Conservation (phyloP, 2,888 invertebrate species). For the Lomographa bimaculata region DNA sequence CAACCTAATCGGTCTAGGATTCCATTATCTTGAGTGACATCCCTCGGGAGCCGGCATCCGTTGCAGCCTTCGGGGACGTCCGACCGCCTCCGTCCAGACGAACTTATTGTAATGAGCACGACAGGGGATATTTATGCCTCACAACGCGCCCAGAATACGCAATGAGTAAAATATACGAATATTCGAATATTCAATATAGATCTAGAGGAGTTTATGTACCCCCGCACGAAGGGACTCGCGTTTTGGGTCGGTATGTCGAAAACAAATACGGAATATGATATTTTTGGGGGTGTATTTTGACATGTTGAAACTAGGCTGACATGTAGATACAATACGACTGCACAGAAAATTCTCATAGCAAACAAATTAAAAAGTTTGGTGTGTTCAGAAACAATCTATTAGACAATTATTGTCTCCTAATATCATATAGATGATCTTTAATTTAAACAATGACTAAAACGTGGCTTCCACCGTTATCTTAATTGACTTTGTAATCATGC, state of each 20-base stretch:
- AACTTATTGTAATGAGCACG: constrained; percentile 79
- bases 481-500: too few relatives aligned
- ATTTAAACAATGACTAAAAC: too few relatives aligned
- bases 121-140: constrained; percentile 79
- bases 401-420: too few relatives aligned
- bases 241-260: constrained; percentile 9
- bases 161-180: constrained; percentile 52
- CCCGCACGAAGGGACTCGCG: constrained; percentile 10
- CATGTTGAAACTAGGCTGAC: neutral
- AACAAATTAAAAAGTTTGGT: too few relatives aligned
- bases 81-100: constrained; percentile 43
- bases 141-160: constrained; percentile 73
- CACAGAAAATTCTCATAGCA: too few relatives aligned
- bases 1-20: constrained; percentile 60
- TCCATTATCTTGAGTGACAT: constrained; percentile 73
- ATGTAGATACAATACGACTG: too few relatives aligned
- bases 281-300: constrained; percentile 7
- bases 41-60: constrained; percentile 68
- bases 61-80: constrained; percentile 62
- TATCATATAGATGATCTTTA: too few relatives aligned
- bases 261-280: constrained; percentile 17
- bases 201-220: constrained; percentile 25
- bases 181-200: constrained; percentile 35
- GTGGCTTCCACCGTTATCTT: too few relatives aligned
- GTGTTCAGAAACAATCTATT: too few relatives aligned